Evolutionary conservation across 1,140 invertebrate species (phyloP).

Genomic region (Panagrolaimus sp.): DNA sequence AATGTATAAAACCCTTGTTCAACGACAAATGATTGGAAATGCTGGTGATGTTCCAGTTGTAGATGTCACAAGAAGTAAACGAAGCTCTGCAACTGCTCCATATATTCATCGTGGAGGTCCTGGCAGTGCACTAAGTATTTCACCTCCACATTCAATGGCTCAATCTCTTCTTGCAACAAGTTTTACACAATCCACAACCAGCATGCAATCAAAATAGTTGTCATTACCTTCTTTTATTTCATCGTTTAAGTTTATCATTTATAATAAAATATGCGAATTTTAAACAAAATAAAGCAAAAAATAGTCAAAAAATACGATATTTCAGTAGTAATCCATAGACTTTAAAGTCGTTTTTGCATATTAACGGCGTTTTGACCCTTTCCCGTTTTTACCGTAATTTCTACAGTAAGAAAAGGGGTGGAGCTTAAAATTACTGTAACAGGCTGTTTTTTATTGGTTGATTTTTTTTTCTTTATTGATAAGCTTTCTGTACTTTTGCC

Average conservation of each 20-base stretch:
- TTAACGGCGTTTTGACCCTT: too few relatives aligned
- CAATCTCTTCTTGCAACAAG: constrained; percentile 40
- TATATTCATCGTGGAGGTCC: neutral
- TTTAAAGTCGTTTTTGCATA: too few relatives aligned
- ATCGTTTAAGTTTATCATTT: neutral
- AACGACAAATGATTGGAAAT: constrained; percentile 42
- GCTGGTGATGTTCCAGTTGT: neutral
- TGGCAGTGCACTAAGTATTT: constrained; percentile 10
- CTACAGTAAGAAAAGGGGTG: too few relatives aligned
- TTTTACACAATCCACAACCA: constrained; percentile 47
- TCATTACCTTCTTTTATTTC: neutral
- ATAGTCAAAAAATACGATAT: too few relatives aligned
- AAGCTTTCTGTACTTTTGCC: too few relatives aligned
- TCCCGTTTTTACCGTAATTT: too few relatives aligned
- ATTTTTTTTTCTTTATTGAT: too few relatives aligned
- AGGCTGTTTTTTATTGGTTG: too few relatives aligned
- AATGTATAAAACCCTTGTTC: constrained; percentile 35
- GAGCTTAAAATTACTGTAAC: too few relatives aligned
- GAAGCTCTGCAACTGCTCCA: neutral
- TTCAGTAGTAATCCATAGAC: too few relatives aligned
- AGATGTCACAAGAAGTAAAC: neutral
- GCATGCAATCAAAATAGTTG: constrained; percentile 40
- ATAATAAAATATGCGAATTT: too few relatives aligned
- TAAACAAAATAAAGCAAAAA: too few relatives aligned
- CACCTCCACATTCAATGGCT: constrained; percentile 31